Conservation (phyloP, 2,113 vertebrate species). For the Thomomys bottae region DNA sequence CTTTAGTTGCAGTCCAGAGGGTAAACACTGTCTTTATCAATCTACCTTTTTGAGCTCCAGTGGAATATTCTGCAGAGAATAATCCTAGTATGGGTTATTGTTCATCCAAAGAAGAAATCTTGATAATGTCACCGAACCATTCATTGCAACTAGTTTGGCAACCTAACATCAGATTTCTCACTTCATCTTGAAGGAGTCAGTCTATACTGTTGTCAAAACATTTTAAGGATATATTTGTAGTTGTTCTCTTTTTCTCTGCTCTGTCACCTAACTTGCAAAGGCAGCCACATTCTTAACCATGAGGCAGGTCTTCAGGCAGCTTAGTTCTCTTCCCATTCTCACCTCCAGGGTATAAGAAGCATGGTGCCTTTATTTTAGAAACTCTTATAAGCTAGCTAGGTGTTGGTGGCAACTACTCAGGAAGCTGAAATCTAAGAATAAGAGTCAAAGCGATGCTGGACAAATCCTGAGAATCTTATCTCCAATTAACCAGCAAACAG, state of each 20-base stretch:
- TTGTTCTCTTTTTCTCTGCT: slow-evolving; percentile 92
- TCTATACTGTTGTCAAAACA: slow-evolving; percentile 90
- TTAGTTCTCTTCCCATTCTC: slow-evolving; percentile 86
- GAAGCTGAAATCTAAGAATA: too few species aligned
- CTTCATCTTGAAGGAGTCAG: slow-evolving; percentile 94
- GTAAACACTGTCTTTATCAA: slow-evolving; percentile 91
- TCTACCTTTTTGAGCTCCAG: slow-evolving; percentile 88
- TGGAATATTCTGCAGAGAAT: slow-evolving; percentile 90
- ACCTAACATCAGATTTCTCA: slow-evolving; percentile 89
- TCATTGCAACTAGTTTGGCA: slow-evolving; percentile 92
- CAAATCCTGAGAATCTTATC: too few species aligned
- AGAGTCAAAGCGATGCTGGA: too few species aligned
- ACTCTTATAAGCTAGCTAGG: slow-evolving; percentile 88
- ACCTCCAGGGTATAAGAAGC: slow-evolving; percentile 94
- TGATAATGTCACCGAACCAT: slow-evolving; percentile 93
- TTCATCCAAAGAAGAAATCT: slow-evolving; percentile 95
- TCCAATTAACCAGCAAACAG: too few species aligned
- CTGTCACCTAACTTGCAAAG: slow-evolving; percentile 92
- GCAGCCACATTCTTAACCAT: slow-evolving; percentile 93
- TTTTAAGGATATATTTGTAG: slow-evolving; percentile 85
- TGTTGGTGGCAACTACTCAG: too few species aligned
- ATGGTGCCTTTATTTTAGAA: slow-evolving; percentile 92
- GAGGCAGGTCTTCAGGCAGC: slow-evolving; percentile 91
- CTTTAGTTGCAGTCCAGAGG: slow-evolving; percentile 93
- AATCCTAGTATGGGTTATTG: slow-evolving; percentile 93